Evolutionary conservation across 2,797 vertebrate species (phyloP).

Genomic region (Benthosema pterotum): DNA sequence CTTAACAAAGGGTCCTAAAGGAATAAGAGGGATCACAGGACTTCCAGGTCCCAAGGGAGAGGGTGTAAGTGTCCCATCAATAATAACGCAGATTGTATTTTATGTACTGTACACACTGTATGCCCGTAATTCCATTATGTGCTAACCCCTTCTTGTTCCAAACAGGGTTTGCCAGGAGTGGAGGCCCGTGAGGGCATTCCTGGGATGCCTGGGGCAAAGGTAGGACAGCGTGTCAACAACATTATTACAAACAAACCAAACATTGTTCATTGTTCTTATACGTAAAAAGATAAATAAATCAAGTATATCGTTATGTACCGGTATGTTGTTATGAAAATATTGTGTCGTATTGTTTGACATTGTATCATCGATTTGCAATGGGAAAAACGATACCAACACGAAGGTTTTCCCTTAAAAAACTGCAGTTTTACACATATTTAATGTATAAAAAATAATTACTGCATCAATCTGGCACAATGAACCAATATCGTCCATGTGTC

Average conservation of each 20-base stretch:
- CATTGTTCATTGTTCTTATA: too few relatives aligned
- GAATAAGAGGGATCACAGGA: constrained; percentile 90
- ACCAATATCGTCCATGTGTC: too few relatives aligned
- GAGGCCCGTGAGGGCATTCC: constrained; percentile 94
- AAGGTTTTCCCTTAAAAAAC: too few relatives aligned
- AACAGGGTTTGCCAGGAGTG: constrained; percentile 92
- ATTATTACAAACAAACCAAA: neutral
- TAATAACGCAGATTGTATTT: constrained; percentile 7
- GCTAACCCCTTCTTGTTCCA: constrained; percentile 17
- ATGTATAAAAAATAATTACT: too few relatives aligned
- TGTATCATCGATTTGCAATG: too few relatives aligned
- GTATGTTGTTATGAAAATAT: too few relatives aligned
- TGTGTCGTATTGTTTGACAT: too few relatives aligned
- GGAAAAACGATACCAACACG: too few relatives aligned
- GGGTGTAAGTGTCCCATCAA: constrained; percentile 78
- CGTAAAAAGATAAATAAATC: too few relatives aligned
- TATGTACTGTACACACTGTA: neutral
- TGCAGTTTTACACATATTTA: too few relatives aligned
- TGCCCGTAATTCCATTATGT: constrained; percentile 12
- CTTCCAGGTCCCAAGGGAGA: constrained; percentile 95
- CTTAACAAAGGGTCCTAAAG: constrained; percentile 83
- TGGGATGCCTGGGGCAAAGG: constrained; percentile 95
- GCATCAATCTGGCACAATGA: too few relatives aligned
- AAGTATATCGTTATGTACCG: too few relatives aligned
- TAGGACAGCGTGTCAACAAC: constrained; percentile 58